Percentiles rank a stretch among this genome's conserved stretches.
phyloP scores from a whole-genome alignment of 37 sponge, comb jelly and placozoan genomes.

The Ephydatia muelleri region DNA sequence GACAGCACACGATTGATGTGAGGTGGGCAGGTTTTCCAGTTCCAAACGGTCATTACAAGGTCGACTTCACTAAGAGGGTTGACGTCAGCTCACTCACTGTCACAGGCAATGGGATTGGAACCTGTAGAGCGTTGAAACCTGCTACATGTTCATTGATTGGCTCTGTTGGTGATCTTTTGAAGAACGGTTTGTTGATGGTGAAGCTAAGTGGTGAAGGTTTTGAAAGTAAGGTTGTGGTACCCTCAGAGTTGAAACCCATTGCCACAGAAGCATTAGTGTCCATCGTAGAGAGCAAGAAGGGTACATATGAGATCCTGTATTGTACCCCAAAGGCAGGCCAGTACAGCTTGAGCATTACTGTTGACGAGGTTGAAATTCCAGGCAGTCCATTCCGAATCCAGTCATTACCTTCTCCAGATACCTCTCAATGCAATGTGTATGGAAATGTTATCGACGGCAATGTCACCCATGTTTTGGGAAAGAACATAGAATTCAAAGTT shows the following conservation, averaged over 20 bases:
- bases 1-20: slow-evolving; percentile 72
- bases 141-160: slow-evolving; percentile 36
- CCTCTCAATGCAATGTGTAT: slow-evolving; percentile 54
- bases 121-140: slow-evolving; percentile 28
- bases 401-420: slow-evolving; percentile 62
- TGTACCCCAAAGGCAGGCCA: slow-evolving; percentile 62
- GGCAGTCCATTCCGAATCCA: slow-evolving; percentile 71
- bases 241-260: slow-evolving; percentile 14
- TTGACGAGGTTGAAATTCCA: slow-evolving; percentile 61
- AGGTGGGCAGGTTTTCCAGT: slow-evolving; percentile 68
- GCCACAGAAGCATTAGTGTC: slow-evolving; percentile 16
- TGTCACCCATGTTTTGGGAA: slow-evolving; percentile 43
- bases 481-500: slow-evolving; percentile 77
- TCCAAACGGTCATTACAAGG: slow-evolving; percentile 69
- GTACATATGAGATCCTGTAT: slow-evolving; percentile 64
- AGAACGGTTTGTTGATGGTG: slow-evolving; percentile 32
- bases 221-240: slow-evolving; percentile 12
- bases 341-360: slow-evolving; percentile 48
- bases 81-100: slow-evolving; percentile 41
- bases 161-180: slow-evolving; percentile 49
- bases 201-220: not conserved
- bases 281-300: slow-evolving; percentile 61
- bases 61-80: slow-evolving; percentile 39
- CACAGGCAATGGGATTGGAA: slow-evolving; percentile 58
- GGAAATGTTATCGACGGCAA: slow-evolving; percentile 55